These are phyloP conservation scores for Xenopus petersii DNA, from an alignment of 2,797 vertebrate genomes.

Conservation along the genomic window DNA sequence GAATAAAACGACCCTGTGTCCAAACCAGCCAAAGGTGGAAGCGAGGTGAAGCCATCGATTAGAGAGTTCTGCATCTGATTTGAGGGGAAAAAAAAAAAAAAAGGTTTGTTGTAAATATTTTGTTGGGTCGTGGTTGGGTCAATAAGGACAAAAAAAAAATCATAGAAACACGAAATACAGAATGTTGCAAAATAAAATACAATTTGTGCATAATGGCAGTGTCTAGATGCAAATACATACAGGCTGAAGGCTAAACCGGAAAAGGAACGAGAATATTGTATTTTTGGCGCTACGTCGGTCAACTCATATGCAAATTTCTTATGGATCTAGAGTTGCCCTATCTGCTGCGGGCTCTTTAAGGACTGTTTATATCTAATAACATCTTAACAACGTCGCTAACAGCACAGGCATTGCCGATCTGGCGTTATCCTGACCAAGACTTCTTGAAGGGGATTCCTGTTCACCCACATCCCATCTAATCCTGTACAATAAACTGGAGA, in stretches of 20 bases:
- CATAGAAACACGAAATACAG: slow-evolving; percentile 52
- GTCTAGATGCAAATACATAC: slow-evolving; percentile 52
- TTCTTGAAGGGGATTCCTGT: slow-evolving; percentile 15
- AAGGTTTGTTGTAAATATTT: slow-evolving; percentile 61
- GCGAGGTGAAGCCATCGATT: slow-evolving; percentile 55
- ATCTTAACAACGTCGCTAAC: slow-evolving; percentile 13
- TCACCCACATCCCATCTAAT: neutral
- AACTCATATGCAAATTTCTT: slow-evolving; percentile 60
- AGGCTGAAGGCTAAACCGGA: slow-evolving; percentile 49
- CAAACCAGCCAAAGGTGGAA: slow-evolving; percentile 60
- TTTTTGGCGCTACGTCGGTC: slow-evolving; percentile 58
- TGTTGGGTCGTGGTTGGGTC: slow-evolving; percentile 43
- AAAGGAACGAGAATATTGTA: slow-evolving; percentile 39
- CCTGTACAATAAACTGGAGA: slow-evolving; percentile 45
- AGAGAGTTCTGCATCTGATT: slow-evolving; percentile 58
- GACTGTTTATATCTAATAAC: slow-evolving; percentile 17
- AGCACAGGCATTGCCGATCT: slow-evolving; percentile 29
- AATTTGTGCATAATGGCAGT: slow-evolving; percentile 48
- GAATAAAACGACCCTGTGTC: slow-evolving; percentile 51
- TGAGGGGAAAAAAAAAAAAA: slow-evolving; percentile 41
- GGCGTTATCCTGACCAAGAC: slow-evolving; percentile 41
- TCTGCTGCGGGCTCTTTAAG: slow-evolving; percentile 60
- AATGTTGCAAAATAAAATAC: slow-evolving; percentile 51
- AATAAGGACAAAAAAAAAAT: slow-evolving; percentile 29
- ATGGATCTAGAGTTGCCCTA: slow-evolving; percentile 60